Evolutionary conservation across 2,888 invertebrate genomes (phyloP).

Genomic region (Junonia oenone): DNA sequence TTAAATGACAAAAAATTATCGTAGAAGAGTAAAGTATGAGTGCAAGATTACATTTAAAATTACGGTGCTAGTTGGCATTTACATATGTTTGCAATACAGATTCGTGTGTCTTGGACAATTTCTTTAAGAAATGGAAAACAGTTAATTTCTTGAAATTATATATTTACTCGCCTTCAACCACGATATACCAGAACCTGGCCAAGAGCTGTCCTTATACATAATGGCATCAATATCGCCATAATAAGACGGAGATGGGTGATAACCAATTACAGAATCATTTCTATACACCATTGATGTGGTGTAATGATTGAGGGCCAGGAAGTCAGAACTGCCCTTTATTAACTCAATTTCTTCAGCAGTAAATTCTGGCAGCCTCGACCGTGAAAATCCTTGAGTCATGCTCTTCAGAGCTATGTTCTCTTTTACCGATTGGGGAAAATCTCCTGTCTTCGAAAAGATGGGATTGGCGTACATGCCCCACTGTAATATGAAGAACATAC

Average conservation of each 20-base stretch:
- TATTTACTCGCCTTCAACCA: slow-evolving; percentile 32
- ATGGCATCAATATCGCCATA: slow-evolving; percentile 34
- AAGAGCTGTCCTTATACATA: slow-evolving; percentile 32
- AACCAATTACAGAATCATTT: slow-evolving; percentile 37
- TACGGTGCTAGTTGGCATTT: no score
- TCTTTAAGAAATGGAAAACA: no score
- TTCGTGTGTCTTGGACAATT: no score
- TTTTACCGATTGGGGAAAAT: slow-evolving; percentile 81
- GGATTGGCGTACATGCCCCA: slow-evolving; percentile 81
- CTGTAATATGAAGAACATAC: slow-evolving; percentile 46
- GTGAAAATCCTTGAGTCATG: slow-evolving; percentile 70
- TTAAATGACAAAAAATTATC: no score
- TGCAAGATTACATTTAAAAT: no score
- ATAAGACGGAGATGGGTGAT: slow-evolving; percentile 34
- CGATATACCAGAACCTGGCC: slow-evolving; percentile 33
- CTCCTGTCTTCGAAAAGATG: slow-evolving; percentile 77
- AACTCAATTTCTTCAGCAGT: slow-evolving; percentile 78
- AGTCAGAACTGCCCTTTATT: slow-evolving; percentile 81
- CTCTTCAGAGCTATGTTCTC: slow-evolving; percentile 77
- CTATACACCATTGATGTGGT: slow-evolving; percentile 63
- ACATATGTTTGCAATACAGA: no score
- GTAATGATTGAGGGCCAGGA: slow-evolving; percentile 86
- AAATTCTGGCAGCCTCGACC: slow-evolving; percentile 80
- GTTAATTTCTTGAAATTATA: no score
- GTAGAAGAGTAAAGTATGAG: no score